Evolutionary conservation across 2,797 vertebrate species (phyloP).

Genomic region (Sebastes diaconus): DNA sequence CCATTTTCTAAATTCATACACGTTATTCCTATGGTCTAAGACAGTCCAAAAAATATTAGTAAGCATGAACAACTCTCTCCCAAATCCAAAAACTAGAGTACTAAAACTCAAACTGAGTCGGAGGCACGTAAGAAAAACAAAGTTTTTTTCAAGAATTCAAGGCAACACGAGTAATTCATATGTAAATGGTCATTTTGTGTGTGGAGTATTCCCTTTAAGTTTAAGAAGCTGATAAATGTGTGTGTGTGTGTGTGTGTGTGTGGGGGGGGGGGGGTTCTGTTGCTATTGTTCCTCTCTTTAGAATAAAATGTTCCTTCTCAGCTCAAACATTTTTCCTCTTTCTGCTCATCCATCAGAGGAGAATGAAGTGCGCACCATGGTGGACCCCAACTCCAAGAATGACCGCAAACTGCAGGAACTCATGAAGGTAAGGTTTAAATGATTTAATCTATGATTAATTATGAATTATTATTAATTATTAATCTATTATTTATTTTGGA

Average conservation of each 20-base stretch:
- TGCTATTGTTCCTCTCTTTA: background rate
- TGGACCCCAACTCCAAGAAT: slow-evolving; percentile 95
- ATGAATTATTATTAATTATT: too few relatives aligned
- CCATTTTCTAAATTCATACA: too few relatives aligned
- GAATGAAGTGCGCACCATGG: slow-evolving; percentile 97
- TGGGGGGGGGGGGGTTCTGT: too few relatives aligned
- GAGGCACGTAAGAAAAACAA: too few relatives aligned
- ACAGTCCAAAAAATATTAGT: too few relatives aligned
- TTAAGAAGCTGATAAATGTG: background rate
- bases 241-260: too few relatives aligned
- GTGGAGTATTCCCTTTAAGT: background rate
- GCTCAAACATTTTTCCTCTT: background rate
- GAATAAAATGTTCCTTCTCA: background rate
- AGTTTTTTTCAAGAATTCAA: background rate
- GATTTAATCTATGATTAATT: background rate
- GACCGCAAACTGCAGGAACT: slow-evolving; percentile 94
- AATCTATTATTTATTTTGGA: background rate
- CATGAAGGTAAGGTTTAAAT: slow-evolving; percentile 85
- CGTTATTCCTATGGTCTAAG: too few relatives aligned
- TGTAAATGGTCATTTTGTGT: background rate
- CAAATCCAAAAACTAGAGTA: too few relatives aligned
- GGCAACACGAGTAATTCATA: background rate
- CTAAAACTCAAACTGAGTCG: too few relatives aligned
- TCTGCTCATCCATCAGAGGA: slow-evolving; percentile 85
- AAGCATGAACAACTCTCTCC: too few relatives aligned